Evolutionary conservation across 2,113 vertebrate species (phyloP).

Genomic region (Lophura nycthemera): DNA sequence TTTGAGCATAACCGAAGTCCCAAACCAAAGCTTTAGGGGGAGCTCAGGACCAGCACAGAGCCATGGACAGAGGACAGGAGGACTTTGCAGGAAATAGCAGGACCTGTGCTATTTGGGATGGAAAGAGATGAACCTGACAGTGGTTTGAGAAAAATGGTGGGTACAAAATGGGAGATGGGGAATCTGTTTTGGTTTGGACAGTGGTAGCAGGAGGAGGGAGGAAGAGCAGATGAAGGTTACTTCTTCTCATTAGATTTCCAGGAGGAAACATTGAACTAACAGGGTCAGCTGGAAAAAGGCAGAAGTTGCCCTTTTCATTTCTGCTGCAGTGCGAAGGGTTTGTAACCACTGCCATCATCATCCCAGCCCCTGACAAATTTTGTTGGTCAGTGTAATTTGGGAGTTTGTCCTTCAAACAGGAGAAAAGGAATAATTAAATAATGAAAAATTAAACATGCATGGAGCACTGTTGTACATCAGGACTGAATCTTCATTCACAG

Average conservation of each 20-base stretch:
- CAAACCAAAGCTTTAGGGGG: background rate
- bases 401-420: background rate
- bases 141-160: background rate
- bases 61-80: fast-evolving
- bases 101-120: background rate
- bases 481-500: background rate
- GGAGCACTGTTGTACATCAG: background rate
- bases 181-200: background rate
- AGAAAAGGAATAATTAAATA: background rate
- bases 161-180: background rate
- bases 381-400: background rate
- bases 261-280: background rate
- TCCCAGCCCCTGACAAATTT: background rate
- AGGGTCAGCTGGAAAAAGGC: background rate
- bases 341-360: background rate
- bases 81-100: background rate
- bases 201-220: background rate
- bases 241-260: background rate
- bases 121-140: background rate
- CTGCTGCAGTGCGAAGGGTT: fast-evolving
- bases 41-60: background rate
- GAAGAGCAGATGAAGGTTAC: background rate
- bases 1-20: background rate
- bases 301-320: background rate
- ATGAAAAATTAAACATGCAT: background rate